These are phyloP conservation scores for Bostrychus sinensis DNA, from an alignment of 2,113 vertebrate species.

Conservation along the genomic window DNA sequence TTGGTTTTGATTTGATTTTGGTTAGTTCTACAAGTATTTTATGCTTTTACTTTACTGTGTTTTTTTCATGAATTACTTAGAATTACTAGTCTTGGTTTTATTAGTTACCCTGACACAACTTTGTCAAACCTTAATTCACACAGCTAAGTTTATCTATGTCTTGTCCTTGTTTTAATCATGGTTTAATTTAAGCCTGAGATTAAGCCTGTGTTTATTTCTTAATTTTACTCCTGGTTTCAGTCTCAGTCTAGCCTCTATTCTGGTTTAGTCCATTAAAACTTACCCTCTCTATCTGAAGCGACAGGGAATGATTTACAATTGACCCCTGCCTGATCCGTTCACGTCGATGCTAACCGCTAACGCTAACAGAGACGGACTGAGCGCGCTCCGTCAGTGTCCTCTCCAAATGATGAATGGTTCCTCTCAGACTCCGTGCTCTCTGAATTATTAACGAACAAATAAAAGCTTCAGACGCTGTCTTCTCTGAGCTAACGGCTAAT, in stretches of 20 bases:
- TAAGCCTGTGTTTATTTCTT: too few species aligned
- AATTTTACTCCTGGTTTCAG: too few species aligned
- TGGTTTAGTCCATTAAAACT: not conserved
- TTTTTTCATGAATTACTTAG: too few species aligned
- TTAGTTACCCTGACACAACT: too few species aligned
- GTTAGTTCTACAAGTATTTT: too few species aligned
- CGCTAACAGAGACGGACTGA: conserved; percentile 3
- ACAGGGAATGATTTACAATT: not conserved
- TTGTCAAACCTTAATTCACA: too few species aligned
- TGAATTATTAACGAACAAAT: conserved; percentile 69
- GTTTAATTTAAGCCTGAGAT: too few species aligned
- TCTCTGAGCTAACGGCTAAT: conserved; percentile 56
- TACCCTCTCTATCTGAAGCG: not conserved
- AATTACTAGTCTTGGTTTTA: too few species aligned
- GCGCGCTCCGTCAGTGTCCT: conserved; percentile 1
- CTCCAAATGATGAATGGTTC: conserved; percentile 58
- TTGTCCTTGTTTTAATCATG: too few species aligned
- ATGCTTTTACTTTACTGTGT: too few species aligned
- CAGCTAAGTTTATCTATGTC: too few species aligned
- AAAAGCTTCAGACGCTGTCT: conserved; percentile 60
- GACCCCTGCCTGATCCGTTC: conserved; percentile 1
- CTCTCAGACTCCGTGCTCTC: conserved; percentile 33
- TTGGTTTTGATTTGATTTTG: too few species aligned
- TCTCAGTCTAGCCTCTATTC: not conserved
- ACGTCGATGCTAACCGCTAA: not conserved